Evolutionary conservation across 2,113 vertebrate genomes (phyloP).

Genomic region (Amblyornis subalaris): DNA sequence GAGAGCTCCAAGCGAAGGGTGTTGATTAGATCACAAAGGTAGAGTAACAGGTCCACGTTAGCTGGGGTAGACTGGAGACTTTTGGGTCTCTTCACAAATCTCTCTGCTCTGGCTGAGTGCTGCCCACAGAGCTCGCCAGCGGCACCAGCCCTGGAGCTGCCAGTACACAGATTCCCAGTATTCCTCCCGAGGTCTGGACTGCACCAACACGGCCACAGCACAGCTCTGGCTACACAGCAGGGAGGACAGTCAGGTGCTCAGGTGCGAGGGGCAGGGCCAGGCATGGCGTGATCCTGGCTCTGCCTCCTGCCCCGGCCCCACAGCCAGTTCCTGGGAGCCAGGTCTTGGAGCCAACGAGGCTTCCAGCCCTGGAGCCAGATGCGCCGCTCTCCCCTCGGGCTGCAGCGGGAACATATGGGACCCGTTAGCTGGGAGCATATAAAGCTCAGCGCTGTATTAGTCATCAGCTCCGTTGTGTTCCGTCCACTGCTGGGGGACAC

Average conservation of each 20-base stretch:
- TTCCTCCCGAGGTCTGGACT: rapidly evolving
- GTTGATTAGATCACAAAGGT: rapidly evolving
- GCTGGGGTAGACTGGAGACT: background rate
- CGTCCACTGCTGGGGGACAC: conserved; percentile 10
- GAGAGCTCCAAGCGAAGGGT: background rate
- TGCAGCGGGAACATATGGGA: background rate
- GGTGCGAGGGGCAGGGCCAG: rapidly evolving
- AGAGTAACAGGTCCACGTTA: background rate
- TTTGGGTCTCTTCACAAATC: background rate
- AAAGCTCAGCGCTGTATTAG: background rate
- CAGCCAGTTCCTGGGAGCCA: background rate
- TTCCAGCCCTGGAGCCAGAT: background rate
- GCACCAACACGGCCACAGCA: rapidly evolving
- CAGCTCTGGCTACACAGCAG: rapidly evolving
- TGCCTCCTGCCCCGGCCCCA: rapidly evolving
- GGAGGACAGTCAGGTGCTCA: rapidly evolving
- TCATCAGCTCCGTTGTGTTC: conserved; percentile 9
- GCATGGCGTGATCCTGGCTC: background rate
- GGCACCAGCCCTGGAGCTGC: background rate
- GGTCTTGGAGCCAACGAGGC: rapidly evolving
- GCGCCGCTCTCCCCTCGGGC: background rate
- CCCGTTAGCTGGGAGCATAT: conserved; percentile 19
- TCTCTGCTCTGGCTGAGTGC: background rate
- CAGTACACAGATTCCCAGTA: rapidly evolving
- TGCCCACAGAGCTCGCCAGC: background rate